Base-by-base conservation (phyloP, 2,797 vertebrate genomes). In the Phyllotis vaccarum region DNA sequence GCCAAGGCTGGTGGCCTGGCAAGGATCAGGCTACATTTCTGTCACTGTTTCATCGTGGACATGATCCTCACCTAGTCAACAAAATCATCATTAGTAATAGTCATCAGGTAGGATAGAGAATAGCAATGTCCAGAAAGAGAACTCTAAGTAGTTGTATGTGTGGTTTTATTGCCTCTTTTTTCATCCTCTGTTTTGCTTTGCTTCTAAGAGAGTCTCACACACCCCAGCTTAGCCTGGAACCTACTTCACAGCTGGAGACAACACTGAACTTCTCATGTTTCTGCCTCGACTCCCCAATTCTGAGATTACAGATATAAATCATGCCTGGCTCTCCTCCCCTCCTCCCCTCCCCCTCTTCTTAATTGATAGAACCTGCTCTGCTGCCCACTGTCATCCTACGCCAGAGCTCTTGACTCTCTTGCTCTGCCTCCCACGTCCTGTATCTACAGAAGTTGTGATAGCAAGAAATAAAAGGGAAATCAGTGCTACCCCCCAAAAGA, bases 401-500 rank as follows among this genome's bases (percentile, higher is more conserved):
- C 43, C 21, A n/a, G 43, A 49, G 29, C 43, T 85, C 82, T 24
- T 68, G 46, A n/a, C 34, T 13, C 16, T 46, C 40, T 31, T 49
- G 40, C 27, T 83, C 78, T 19, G 58, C 27, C 34, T 70, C 29
- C 62, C 46, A 37, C 37, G 22, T 86, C 2, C 83, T n/a, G 21
- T 49, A 43, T n/a, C 17, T 66, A 10, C 37, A n/a, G 62, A 11
- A 86, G 31, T 68, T 10, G 80, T 76, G 21, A 2, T 43, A 60
- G 22, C 80, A 93, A 54, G 43, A 86, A 80, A 76, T n/a, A 76
- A 91, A 83, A 75, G 49, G 24, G 5, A 91, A 96, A 66, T 70
- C 90, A 60, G 76, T n/a, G 72, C 52, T 80, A 72, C 0, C 19
- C 56, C 56, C 46, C 62, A 64, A 64, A 68, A 17, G 34, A 68